phyloP scores from a whole-genome alignment of 2,113 vertebrate genomes.

The Cryptomyrus ogoouensis region DNA sequence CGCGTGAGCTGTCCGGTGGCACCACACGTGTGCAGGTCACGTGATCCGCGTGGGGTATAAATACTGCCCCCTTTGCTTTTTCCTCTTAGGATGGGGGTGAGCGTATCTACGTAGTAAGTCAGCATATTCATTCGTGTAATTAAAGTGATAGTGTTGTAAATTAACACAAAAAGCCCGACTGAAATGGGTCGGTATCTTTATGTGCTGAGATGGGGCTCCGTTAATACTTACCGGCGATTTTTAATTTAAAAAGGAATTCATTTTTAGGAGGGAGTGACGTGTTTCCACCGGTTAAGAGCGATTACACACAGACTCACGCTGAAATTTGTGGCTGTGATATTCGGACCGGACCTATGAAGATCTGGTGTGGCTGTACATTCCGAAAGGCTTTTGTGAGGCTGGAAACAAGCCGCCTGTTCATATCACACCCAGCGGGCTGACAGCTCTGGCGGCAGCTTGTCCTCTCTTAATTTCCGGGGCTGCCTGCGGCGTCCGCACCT shows the following conservation, averaged over 20 bases:
- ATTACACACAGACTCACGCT: neutral
- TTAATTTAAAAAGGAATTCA: neutral
- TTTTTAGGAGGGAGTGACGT: neutral
- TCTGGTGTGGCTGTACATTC: neutral
- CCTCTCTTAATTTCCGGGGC: neutral
- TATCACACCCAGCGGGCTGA: neutral
- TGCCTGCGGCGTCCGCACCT: neutral
- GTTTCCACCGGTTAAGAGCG: neutral
- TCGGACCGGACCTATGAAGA: neutral
- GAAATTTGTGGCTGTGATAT: neutral
- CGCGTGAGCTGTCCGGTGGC: neutral
- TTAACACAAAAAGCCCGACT: neutral
- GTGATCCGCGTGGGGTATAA: neutral
- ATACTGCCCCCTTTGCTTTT: neutral
- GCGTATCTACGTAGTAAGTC: neutral
- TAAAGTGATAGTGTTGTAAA: neutral
- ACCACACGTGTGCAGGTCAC: neutral
- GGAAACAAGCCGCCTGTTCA: neutral
- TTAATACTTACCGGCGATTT: neutral
- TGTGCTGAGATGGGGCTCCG: neutral
- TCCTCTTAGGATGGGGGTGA: neutral
- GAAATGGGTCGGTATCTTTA: neutral
- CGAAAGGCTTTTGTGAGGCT: neutral
- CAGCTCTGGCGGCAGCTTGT: neutral
- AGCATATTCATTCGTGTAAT: neutral